Base-by-base conservation (phyloP, 2,113 vertebrate genomes). In the Plectropomus leopardus region DNA sequence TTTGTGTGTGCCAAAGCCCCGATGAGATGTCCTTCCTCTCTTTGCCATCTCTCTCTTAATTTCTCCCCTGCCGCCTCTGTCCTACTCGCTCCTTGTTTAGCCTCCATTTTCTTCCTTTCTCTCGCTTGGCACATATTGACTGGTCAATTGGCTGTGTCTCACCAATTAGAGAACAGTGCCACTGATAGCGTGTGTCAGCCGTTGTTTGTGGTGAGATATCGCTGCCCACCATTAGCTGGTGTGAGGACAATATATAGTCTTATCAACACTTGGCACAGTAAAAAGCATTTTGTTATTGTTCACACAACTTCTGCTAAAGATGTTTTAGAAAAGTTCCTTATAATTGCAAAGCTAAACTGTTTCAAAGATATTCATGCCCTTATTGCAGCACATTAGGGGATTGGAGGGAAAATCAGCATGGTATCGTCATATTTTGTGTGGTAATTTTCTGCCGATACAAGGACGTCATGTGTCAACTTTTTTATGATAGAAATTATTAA, bases 131-230 rank as follows among this genome's bases (percentile, higher is more conserved):
- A 83, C 69, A 74, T 85, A 76, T 89, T 72, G 80, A 83, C 59
- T 10, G 48, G 64, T 85, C 61, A 86, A 57, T 90, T 78, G 79
- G 59, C 60, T 70, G 74, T 70, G 28, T 88, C 82, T 57, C 68
- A 81, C 58, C 80, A 86, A 69, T 85, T 88, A 86, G 40, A 80
- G 57, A 26, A 28, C 57, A 26, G 50, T 16, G 53, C n/a, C 74
- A 88, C 87, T 89, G 81, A 90, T 86, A 81, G 42, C 24, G 4
- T 40, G 53, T 79, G 82, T 90, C 80, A 85, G 74, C 60, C 30
- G n/a, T 69, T 72, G 73, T 75, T 55, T 54, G 30, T 60, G 78
- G 78, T 74, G 70, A 82, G 50, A 58, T 82, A 74, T 73, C 64
- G 28, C 68, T 58, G 53, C 14, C 24, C 58, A 75, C 57, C 28